Evolutionary conservation across 2,113 vertebrate genomes (phyloP).

Genomic region (Gnathonemus echidnorhynchus): DNA sequence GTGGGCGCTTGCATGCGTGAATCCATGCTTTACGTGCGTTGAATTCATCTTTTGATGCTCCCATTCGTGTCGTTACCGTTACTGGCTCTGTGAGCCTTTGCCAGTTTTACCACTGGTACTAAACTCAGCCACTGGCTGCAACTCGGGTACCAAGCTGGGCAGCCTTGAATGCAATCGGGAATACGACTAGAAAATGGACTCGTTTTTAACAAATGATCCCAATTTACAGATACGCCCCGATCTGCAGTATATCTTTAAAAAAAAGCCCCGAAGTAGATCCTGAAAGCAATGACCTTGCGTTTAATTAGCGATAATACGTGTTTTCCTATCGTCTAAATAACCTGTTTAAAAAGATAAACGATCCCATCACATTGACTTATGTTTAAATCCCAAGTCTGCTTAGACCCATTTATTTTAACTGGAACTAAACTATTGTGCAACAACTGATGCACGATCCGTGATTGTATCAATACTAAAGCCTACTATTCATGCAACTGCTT

Average conservation of each 20-base stretch:
- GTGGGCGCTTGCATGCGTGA: not conserved
- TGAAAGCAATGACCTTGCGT: not conserved
- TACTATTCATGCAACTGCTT: not conserved
- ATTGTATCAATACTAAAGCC: not conserved
- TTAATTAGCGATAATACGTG: conserved; percentile 4
- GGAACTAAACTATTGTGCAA: not conserved
- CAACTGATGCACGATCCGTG: not conserved
- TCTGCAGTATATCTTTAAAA: not conserved
- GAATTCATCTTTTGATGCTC: not conserved
- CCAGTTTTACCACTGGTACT: not conserved
- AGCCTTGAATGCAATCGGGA: not conserved
- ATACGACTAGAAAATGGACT: not conserved
- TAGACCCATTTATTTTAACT: not conserved
- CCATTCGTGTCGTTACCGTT: not conserved
- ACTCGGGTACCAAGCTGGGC: not conserved
- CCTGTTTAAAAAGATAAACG: not conserved
- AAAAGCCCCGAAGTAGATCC: not conserved
- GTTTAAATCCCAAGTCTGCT: not conserved
- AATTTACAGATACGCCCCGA: not conserved
- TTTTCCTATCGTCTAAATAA: not conserved
- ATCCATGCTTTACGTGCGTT: not conserved
- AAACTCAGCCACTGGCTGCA: not conserved
- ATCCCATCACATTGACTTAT: not conserved
- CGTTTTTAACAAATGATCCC: not conserved
- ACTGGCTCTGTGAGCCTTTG: not conserved